phyloP scores from a whole-genome alignment of 23 tunicate genomes.

The Diplosoma virens region DNA sequence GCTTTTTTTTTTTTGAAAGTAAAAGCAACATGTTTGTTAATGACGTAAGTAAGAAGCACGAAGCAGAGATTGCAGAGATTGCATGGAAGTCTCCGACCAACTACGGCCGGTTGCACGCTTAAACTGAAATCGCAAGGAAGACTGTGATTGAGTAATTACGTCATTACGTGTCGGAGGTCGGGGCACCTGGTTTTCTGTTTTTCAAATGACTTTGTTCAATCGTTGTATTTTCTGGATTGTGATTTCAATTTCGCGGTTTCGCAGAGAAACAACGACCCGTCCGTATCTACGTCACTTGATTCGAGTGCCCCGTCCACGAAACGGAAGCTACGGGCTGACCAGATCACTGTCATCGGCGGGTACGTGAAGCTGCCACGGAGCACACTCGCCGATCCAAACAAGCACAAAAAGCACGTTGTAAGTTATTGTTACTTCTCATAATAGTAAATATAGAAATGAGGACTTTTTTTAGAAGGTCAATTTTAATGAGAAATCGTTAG shows the following conservation, averaged over 20 bases:
- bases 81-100: no score
- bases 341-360: constrained; percentile 85
- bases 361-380: constrained; percentile 69
- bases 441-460: not conserved
- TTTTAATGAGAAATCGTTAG: constrained; percentile 29
- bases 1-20: not conserved
- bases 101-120: no score
- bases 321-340: constrained; percentile 81
- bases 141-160: no score
- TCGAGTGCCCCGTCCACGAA: no score
- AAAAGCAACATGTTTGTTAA: constrained; percentile 2
- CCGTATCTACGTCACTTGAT: no score
- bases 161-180: no score
- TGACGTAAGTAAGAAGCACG: not conserved
- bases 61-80: not conserved
- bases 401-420: not conserved
- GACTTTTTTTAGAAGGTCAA: constrained; percentile 6
- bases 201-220: no score
- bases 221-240: no score
- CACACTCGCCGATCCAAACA: constrained; percentile 25
- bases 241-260: no score
- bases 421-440: constrained; percentile 17
- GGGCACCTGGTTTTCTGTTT: no score
- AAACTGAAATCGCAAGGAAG: no score
- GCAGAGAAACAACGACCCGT: no score